Evolutionary conservation across 2,888 invertebrate species (phyloP), one percentile per base, ranked within the genome.

Genomic region (Carpatolechia fugitivella): DNA sequence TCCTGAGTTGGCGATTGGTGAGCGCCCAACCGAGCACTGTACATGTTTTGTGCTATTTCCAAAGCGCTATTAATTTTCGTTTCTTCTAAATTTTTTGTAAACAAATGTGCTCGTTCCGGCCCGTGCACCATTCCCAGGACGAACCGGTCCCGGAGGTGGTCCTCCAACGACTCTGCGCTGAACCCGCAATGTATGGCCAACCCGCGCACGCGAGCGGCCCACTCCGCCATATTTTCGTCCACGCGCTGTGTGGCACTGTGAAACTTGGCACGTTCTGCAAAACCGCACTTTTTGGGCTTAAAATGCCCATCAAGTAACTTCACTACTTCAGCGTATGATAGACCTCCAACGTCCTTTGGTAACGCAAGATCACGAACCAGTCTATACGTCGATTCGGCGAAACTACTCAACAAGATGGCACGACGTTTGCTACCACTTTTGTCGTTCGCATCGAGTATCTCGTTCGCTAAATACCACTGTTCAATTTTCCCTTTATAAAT

Each of bases 281-380:
- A n/a, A n/a, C n/a, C n/a, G n/a, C n/a, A n/a, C n/a, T n/a, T n/a
- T n/a, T n/a, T n/a, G n/a, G n/a, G n/a, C n/a, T n/a, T n/a, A 14
- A 51, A 38, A 38, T 51, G 50, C 2, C 35, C 30, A n/a, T 51
- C 50, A 1, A 51, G 38, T 6, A 51, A 13, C n/a, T 51, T n/a
- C n/a, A 35, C 18, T 1, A 51, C 36, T 10, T 18, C n/a, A 6
- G 16, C 18, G 10, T 51, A 51, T 13, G 7, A 8, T 38, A 38
- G 35, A n/a, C 10, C 13, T 18, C n/a, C 29, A 2, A 51, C 24
- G 8, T 18, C 8, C 1, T 20, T 16, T 13, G 50, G 50, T 13
- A 51, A 51, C 8, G 50, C 50, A 8, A 51, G 14, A 18, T 51
- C 50, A 13, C 50, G 47, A 3, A 47, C 47, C 8, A 47, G 20